phyloP scores from a whole-genome alignment of 2,888 invertebrate species.

The Liopterus haemorrhoidalis region DNA sequence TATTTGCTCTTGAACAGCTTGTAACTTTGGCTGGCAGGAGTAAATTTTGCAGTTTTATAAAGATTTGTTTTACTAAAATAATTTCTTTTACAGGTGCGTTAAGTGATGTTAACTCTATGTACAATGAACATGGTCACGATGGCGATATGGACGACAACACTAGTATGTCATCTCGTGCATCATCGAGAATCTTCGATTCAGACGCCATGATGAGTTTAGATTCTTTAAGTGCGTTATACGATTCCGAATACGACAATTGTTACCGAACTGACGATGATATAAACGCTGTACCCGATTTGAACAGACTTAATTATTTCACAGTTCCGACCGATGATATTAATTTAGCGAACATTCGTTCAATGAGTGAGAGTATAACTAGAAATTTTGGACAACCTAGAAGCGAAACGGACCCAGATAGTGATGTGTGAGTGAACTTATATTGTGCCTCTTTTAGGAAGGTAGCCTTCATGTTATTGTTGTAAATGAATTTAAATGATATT shows the following conservation, averaged over 20 bases:
- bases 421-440: conserved; percentile 50
- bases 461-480: too few relatives aligned
- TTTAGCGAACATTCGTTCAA: conserved; percentile 66
- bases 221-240: conserved; percentile 77
- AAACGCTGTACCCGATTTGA: conserved; percentile 45
- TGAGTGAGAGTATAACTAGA: conserved; percentile 69
- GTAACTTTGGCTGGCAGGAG: too few relatives aligned
- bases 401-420: conserved; percentile 62
- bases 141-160: conserved; percentile 62
- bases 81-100: conserved; percentile 55
- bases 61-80: conserved; percentile 8
- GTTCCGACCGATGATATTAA: conserved; percentile 54
- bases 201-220: conserved; percentile 72
- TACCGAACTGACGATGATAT: conserved; percentile 50
- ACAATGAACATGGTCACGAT: conserved; percentile 52
- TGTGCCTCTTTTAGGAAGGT: too few relatives aligned
- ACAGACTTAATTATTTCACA: conserved; percentile 46
- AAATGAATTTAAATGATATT: too few relatives aligned
- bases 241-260: conserved; percentile 65
- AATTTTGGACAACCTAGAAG: conserved; percentile 68
- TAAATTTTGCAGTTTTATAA: not conserved
- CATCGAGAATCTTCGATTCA: conserved; percentile 72
- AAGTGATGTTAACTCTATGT: conserved; percentile 80
- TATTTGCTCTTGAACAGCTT: too few relatives aligned
- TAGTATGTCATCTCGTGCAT: conserved; percentile 75